These are phyloP conservation scores for Nephrotoma guestfalica DNA, from an alignment of 2,888 invertebrate genomes.

Conservation along the genomic window DNA sequence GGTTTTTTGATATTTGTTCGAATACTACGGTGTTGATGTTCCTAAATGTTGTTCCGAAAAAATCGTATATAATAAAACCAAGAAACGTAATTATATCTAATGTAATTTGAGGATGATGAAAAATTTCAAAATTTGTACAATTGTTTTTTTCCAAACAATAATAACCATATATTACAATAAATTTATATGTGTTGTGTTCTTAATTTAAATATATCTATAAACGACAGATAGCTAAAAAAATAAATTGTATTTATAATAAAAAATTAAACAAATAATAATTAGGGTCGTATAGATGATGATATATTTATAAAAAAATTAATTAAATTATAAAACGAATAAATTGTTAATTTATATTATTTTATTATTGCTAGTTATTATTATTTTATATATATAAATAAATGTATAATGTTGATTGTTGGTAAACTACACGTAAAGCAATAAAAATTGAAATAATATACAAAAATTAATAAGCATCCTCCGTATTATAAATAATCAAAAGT, in stretches of 20 bases:
- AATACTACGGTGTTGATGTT: background rate
- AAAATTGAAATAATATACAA: background rate
- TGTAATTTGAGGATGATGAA: background rate
- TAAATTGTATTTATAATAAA: background rate
- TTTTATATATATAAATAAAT: background rate
- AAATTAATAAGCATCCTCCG: background rate
- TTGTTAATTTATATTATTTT: background rate
- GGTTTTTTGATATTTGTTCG: background rate
- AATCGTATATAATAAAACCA: background rate
- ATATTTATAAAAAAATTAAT: background rate
- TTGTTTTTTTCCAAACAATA: background rate
- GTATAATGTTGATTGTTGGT: background rate
- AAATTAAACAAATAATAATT: background rate
- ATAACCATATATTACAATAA: background rate
- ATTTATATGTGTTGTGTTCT: conserved; percentile 1
- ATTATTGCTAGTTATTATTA: background rate
- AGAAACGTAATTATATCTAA: background rate
- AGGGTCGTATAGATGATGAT: background rate
- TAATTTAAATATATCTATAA: background rate
- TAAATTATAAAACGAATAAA: background rate
- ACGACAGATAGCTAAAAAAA: background rate
- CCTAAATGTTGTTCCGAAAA: background rate
- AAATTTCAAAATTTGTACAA: background rate
- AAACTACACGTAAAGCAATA: background rate
- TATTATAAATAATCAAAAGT: conserved; percentile 1